A percentile compares a stretch with the other conserved stretches of the same genome.
Evolutionary conservation across 2,113 vertebrate species (phyloP).

Genomic region (Chrysemys picta): DNA sequence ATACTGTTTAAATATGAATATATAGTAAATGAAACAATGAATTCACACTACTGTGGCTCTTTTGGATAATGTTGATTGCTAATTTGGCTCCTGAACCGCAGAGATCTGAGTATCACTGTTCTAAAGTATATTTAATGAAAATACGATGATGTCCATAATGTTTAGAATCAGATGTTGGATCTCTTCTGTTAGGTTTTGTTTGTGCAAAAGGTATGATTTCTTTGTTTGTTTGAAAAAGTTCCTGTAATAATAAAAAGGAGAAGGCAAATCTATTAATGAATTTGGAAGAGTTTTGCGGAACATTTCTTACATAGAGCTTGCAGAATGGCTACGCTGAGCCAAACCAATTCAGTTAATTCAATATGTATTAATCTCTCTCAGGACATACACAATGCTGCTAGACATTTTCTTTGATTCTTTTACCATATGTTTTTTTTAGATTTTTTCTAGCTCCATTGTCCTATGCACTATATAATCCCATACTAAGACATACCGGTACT

Average conservation of each 20-base stretch:
- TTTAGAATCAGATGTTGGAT: not conserved
- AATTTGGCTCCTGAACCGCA: not conserved
- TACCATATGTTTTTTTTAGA: not conserved
- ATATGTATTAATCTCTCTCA: not conserved
- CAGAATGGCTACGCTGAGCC: not conserved
- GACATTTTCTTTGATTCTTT: not conserved
- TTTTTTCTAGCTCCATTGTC: not conserved
- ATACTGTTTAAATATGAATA: no score
- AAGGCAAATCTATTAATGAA: not conserved
- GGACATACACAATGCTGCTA: not conserved
- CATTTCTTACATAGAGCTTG: not conserved
- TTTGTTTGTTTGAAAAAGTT: not conserved
- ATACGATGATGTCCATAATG: not conserved
- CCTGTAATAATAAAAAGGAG: not conserved
- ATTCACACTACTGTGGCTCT: not conserved
- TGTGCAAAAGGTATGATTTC: not conserved
- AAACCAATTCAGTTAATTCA: slow-evolving; percentile 4
- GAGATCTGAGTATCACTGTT: not conserved
- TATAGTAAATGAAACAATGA: not conserved
- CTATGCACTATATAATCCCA: not conserved
- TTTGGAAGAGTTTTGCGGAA: not conserved
- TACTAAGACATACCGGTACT: not conserved
- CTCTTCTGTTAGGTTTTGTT: not conserved
- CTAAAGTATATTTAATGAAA: not conserved
- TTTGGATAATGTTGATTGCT: not conserved